Evolutionary conservation across 2,113 vertebrate species (phyloP), one percentile per base, ranked within the genome.

Genomic region (Rhinopithecus roxellana): DNA sequence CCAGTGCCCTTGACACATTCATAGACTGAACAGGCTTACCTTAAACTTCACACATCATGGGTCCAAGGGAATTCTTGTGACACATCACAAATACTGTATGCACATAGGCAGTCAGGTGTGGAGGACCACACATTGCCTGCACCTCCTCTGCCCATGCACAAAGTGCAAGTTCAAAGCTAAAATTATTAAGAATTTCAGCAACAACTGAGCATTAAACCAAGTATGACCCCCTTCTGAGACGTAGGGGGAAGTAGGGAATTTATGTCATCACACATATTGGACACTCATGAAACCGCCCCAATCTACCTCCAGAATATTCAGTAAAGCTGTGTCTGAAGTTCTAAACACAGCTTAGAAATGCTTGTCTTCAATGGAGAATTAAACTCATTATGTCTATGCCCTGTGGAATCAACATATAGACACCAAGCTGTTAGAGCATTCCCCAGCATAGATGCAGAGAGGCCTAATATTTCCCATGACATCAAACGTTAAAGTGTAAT

Each of bases 211-310:
- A 3, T 78, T 43, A 79, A 35, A 35, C 5, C 16, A 22, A n/a
- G 30, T 12, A 2, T 7, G 23, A 3, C 2, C 0, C 48, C 12
- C 7, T 40, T 23, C 50, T 85, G 59, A 69, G 40, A 22, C 5
- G 32, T 38, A 32, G 23, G 1, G 0, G 13, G 17, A 52, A 8
- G n/a, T 7, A 23, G 2, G 11, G 43, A 20, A 17, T 61, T 27
- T 77, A 16, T 5, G 2, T 11, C n/a, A 0, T 23, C 5, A 16
- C 67, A 35, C 12, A 3, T 8, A 0, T 6, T 55, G 9, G 57
- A 57, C 23, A 17, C 13, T 45, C 22, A 52, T 0, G 7, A 64
- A 74, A 27, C 32, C n/a, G 8, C 43, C 7, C 3, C 38, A 32
- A 55, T 72, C 30, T 20, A 45, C 27, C 55, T 75, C 27, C 30